These are phyloP conservation scores for Diadegma fenestrale DNA, from an alignment of 2,888 invertebrate genomes.

Conservation along the genomic window DNA sequence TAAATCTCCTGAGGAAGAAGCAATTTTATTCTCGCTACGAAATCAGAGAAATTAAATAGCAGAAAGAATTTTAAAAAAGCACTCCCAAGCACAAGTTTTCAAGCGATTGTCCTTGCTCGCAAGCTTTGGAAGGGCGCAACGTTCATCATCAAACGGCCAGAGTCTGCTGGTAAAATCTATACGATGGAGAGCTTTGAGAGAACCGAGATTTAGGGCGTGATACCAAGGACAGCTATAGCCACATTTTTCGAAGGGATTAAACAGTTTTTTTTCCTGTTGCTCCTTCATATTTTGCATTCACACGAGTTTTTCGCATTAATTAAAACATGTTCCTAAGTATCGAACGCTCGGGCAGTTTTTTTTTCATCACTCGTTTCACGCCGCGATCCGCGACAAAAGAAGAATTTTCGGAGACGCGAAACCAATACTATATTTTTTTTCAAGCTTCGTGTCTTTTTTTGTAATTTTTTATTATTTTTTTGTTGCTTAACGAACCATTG, in stretches of 20 bases:
- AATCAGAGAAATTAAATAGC: not conserved
- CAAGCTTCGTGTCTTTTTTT: slow-evolving; percentile 15
- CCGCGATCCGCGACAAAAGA: not conserved
- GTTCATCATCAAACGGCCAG: slow-evolving; percentile 96
- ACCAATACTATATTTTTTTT: slow-evolving; percentile 10
- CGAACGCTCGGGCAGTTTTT: slow-evolving; percentile 37
- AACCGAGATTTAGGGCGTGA: slow-evolving; percentile 89
- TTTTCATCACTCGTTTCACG: slow-evolving; percentile 31
- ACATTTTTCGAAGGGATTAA: slow-evolving; percentile 83
- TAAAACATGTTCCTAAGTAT: slow-evolving; percentile 44
- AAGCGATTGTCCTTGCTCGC: slow-evolving; percentile 93
- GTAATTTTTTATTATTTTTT: slow-evolving; percentile 11
- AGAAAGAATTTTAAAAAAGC: slow-evolving; percentile 80
- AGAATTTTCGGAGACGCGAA: slow-evolving; percentile 56
- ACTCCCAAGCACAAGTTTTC: slow-evolving; percentile 92
- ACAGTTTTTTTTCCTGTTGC: not conserved
- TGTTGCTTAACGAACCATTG: slow-evolving; percentile 42
- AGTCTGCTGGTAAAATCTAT: slow-evolving; percentile 96
- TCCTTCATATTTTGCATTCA: slow-evolving; percentile 3
- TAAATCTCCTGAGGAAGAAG: not conserved
- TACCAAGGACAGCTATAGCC: slow-evolving; percentile 90
- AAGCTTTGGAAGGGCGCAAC: slow-evolving; percentile 94
- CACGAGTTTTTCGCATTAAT: slow-evolving; percentile 24
- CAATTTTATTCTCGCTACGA: not conserved
- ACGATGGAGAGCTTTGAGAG: slow-evolving; percentile 94